Conservation (phyloP, 2,888 invertebrate genomes). For the Operophtera brumata region DNA sequence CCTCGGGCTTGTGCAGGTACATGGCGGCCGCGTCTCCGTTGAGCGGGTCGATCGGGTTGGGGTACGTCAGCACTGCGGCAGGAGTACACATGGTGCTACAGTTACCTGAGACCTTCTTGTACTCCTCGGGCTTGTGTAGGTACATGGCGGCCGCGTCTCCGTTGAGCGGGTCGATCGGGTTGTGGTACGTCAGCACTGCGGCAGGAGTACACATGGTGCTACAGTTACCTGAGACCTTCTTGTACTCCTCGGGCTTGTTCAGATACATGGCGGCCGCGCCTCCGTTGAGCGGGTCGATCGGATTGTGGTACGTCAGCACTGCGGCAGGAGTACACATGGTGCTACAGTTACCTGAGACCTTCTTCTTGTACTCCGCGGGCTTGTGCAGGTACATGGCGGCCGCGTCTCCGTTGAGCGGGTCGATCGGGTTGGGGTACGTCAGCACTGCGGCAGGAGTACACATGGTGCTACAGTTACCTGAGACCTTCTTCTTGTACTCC, state of each 20-base stretch:
- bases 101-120: conserved; percentile 98
- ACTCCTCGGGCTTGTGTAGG: conserved; percentile 99
- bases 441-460: conserved; percentile 99
- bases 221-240: conserved; percentile 98
- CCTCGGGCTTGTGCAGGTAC: conserved; percentile 99
- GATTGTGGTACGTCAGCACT: conserved; percentile 99
- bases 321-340: too few species aligned
- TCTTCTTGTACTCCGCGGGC: conserved; percentile 99
- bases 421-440: conserved; percentile 99
- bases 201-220: too few species aligned
- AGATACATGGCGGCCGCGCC: conserved; percentile 99
- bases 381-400: conserved; percentile 99
- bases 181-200: conserved; percentile 99
- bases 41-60: conserved; percentile 99
- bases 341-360: conserved; percentile 97
- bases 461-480: too few species aligned
- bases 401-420: conserved; percentile 99
- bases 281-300: conserved; percentile 99
- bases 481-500: conserved; percentile 99
- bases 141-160: conserved; percentile 99
- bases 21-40: conserved; percentile 99
- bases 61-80: conserved; percentile 99
- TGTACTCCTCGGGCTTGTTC: conserved; percentile 99
- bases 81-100: too few species aligned
- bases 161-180: conserved; percentile 99